Evolutionary conservation across 2,888 invertebrate genomes (phyloP), one percentile per base, ranked within the genome.

Genomic region (Oscheius sp.): DNA sequence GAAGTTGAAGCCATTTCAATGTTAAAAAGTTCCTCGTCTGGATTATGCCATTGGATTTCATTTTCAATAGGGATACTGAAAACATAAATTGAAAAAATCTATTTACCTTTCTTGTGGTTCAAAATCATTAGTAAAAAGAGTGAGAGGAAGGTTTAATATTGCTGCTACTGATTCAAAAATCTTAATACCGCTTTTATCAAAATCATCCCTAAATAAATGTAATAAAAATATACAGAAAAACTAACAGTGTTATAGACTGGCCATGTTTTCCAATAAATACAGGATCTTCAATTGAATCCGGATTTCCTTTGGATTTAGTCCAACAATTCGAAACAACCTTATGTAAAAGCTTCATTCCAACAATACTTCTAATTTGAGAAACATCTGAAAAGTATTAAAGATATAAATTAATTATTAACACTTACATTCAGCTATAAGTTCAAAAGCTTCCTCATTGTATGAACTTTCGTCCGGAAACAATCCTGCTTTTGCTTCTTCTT

Each of bases 301-400:
- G 54, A 2, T 65, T 56, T 24, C 56, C 56, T 22, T 56, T 54
- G 9, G 45, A 54, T 54, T 65, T 22, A 24, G n/a, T 28, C 65
- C 65, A 65, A 14, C 54, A 41, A n/a, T 30, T 26, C 14, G 65
- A 54, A 9, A 65, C 20, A n/a, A 45, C 54, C 22, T 65, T 56
- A 22, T 65, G 65, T 2, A 65, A 28, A 20, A 32, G 41, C 36
- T 65, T 65, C 54, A 65, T 51, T 14, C 65, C 65, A 30, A 65
- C 44, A 9, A 41, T 38, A 24, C 22, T 36, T 28, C 56, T 20
- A 28, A 65, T 56, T 5, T 30, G 65, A 14, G 56, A 36, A 20
- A 65, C 41, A 30, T 45, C 65, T 65, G 17, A 65, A 51, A 24
- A 56, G 20, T 36, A 38, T 36, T 14, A n/a, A 8, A 17, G 24